Percentiles rank a stretch among this genome's conserved stretches.
Conservation (phyloP, 2,113 vertebrate genomes). For the Myanophis thanlyinensis region DNA sequence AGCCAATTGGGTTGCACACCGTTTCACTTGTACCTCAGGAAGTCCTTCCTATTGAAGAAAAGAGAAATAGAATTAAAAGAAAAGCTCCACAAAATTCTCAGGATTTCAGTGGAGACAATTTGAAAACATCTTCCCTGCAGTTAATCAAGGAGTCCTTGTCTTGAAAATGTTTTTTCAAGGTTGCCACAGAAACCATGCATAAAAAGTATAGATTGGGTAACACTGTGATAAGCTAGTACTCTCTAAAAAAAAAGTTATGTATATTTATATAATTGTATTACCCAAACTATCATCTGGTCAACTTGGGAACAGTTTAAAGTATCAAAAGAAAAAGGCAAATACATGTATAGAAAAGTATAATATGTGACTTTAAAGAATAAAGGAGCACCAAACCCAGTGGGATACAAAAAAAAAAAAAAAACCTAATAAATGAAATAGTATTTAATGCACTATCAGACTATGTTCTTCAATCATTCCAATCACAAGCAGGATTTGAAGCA, state of each 20-base stretch:
- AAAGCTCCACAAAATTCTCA: neutral
- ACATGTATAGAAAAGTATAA: neutral
- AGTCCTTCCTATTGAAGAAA: slow-evolving; percentile 60
- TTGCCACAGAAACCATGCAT: neutral
- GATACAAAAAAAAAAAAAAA: neutral
- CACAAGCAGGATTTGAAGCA: neutral
- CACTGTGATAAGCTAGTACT: neutral
- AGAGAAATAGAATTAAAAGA: neutral
- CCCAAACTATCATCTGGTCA: neutral
- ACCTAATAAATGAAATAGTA: neutral
- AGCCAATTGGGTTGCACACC: slow-evolving; percentile 80
- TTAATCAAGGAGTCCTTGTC: neutral
- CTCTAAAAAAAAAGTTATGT: neutral
- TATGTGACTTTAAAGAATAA: neutral
- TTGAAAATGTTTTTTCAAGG: neutral
- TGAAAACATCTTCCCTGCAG: neutral
- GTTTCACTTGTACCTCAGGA: slow-evolving; percentile 78
- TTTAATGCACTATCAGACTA: neutral
- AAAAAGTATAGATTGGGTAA: neutral
- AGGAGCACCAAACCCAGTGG: neutral
- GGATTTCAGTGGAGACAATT: neutral
- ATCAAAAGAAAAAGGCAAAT: neutral
- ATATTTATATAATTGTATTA: neutral
- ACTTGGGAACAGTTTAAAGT: neutral
- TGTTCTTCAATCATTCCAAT: neutral